These are phyloP conservation scores for Epicauta chinensis DNA, from an alignment of 1,140 invertebrate genomes.

Conservation along the genomic window DNA sequence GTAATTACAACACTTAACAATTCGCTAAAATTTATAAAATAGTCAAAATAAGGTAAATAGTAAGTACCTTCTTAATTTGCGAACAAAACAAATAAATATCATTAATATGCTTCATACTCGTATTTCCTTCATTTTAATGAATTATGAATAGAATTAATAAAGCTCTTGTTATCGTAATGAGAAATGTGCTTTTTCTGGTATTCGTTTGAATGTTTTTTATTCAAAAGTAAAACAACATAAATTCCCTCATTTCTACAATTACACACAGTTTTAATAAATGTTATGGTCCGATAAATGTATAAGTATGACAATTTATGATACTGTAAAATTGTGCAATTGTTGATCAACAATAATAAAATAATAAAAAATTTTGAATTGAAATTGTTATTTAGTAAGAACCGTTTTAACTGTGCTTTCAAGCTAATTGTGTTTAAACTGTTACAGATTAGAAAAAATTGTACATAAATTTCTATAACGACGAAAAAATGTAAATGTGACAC, in stretches of 20 bases:
- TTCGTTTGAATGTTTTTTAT: too few species aligned
- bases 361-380: too few species aligned
- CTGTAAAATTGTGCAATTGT: too few species aligned
- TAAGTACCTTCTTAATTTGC: conserved; percentile 11
- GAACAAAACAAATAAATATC: conserved; percentile 11
- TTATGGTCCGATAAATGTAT: too few species aligned
- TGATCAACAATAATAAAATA: too few species aligned
- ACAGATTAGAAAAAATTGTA: conserved; percentile 12
- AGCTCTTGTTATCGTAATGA: conserved; percentile 6
- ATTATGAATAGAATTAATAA: conserved; percentile 10
- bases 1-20: too few species aligned
- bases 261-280: too few species aligned
- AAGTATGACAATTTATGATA: too few species aligned
- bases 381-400: too few species aligned
- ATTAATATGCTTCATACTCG: conserved; percentile 10
- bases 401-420: conserved; percentile 1
- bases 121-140: conserved; percentile 8
- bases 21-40: too few species aligned
- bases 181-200: conserved; percentile 1
- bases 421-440: conserved; percentile 13
- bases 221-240: too few species aligned
- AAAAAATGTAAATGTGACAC: conserved; percentile 16
- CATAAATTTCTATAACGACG: conserved; percentile 14
- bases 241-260: too few species aligned
- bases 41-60: conserved; percentile 1